These are phyloP conservation scores for Dione juno DNA, from an alignment of 2,888 invertebrate species.

Conservation along the genomic window DNA sequence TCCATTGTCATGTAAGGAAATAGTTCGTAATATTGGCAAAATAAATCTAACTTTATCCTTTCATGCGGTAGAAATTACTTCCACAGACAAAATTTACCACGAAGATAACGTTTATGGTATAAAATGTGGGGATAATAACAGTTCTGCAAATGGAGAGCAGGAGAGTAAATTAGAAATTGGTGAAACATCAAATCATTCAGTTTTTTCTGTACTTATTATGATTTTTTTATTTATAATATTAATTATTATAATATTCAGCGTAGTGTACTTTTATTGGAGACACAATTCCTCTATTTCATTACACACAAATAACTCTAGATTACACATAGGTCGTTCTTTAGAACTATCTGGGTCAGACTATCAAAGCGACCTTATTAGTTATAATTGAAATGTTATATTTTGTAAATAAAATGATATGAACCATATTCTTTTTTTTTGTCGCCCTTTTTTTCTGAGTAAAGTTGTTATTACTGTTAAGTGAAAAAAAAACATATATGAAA, in stretches of 20 bases:
- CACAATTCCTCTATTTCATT: slow-evolving; percentile 35
- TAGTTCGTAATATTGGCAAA: slow-evolving; percentile 60
- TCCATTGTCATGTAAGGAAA: slow-evolving; percentile 69
- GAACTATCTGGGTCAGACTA: slow-evolving; percentile 58
- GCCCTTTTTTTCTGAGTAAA: neutral
- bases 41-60: slow-evolving; percentile 51
- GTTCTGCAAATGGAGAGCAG: slow-evolving; percentile 36
- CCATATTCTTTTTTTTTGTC: neutral
- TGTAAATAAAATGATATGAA: neutral
- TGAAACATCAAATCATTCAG: slow-evolving; percentile 36
- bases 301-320: slow-evolving; percentile 50
- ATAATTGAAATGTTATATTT: slow-evolving; percentile 16
- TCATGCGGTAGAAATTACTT: slow-evolving; percentile 63
- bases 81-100: slow-evolving; percentile 70
- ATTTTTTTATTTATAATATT: slow-evolving; percentile 54
- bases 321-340: slow-evolving; percentile 57
- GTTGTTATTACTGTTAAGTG: neutral
- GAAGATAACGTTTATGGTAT: slow-evolving; percentile 78
- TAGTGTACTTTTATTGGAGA: slow-evolving; percentile 43
- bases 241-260: slow-evolving; percentile 46
- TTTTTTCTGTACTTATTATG: slow-evolving; percentile 47
- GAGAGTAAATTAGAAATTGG: slow-evolving; percentile 14
- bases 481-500: neutral
- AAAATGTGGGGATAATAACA: slow-evolving; percentile 61
- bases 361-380: slow-evolving; percentile 51